phyloP scores from a whole-genome alignment of 2,888 invertebrate genomes.

The Mycogona germanica region DNA sequence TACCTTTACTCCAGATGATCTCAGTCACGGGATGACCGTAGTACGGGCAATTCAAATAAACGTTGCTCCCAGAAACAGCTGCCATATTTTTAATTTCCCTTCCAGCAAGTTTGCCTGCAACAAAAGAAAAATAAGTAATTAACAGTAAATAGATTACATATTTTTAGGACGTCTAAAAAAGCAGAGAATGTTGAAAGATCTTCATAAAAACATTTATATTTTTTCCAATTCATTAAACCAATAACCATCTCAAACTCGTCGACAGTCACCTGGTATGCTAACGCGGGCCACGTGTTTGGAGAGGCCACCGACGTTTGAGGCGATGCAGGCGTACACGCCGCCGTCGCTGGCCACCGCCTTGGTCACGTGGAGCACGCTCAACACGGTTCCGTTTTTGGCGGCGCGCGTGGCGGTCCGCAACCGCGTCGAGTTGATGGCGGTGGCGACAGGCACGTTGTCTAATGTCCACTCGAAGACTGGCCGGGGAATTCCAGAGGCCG shows the following conservation, averaged over 20 bases:
- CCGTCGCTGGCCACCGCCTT: background rate
- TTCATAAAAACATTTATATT: too few species aligned
- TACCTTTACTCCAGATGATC: constrained; percentile 21
- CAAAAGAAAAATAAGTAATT: background rate
- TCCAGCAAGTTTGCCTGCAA: background rate
- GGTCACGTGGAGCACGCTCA: background rate
- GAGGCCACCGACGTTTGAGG: background rate
- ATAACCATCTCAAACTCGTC: background rate
- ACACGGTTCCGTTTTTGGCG: too few species aligned
- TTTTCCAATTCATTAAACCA: too few species aligned
- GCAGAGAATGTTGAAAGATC: too few species aligned
- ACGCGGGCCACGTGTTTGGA: background rate
- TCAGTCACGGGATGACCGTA: constrained; percentile 19
- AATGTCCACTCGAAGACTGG: constrained; percentile 12
- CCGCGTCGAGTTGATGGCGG: too few species aligned
- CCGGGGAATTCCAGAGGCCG: constrained; percentile 10
- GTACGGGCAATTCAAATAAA: constrained; percentile 17
- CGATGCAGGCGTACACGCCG: constrained; percentile 6
- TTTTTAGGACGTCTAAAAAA: too few species aligned
- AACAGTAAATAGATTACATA: too few species aligned
- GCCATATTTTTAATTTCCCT: background rate
- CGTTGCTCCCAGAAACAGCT: background rate
- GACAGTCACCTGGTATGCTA: background rate
- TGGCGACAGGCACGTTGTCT: constrained; percentile 4
- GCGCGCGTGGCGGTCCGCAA: too few species aligned